These are phyloP conservation scores for Carpatolechia fugitivella DNA, from an alignment of 2,888 invertebrate genomes.

Conservation along the genomic window DNA sequence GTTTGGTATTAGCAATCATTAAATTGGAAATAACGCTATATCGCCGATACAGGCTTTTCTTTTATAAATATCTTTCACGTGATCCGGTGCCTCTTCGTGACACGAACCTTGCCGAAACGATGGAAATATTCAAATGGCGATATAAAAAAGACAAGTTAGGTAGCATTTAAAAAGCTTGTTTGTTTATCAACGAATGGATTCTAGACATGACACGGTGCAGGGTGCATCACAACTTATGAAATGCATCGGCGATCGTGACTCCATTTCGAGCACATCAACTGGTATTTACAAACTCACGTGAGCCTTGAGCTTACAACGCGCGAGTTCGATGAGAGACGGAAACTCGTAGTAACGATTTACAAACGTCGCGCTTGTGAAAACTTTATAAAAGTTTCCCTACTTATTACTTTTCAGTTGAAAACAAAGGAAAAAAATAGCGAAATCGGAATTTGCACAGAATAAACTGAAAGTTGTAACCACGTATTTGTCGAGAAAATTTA, in stretches of 20 bases:
- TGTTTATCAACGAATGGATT: slow-evolving; percentile 75
- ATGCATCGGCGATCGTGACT: slow-evolving; percentile 43
- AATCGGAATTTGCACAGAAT: neutral
- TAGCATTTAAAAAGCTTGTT: slow-evolving; percentile 80
- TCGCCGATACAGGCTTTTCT: slow-evolving; percentile 74
- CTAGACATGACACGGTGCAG: slow-evolving; percentile 68
- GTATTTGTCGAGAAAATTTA: neutral
- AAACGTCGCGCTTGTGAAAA: slow-evolving; percentile 8
- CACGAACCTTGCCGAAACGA: slow-evolving; percentile 74
- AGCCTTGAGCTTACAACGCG: neutral
- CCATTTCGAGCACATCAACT: neutral
- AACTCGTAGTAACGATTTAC: neutral
- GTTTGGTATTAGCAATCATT: slow-evolving; percentile 77
- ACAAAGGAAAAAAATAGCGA: slow-evolving; percentile 4
- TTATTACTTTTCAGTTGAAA: slow-evolving; percentile 6
- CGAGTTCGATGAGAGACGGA: neutral
- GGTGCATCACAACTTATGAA: slow-evolving; percentile 30
- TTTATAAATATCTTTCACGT: slow-evolving; percentile 79
- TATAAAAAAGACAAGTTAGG: slow-evolving; percentile 79
- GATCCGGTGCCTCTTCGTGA: slow-evolving; percentile 75
- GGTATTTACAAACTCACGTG: slow-evolving; percentile 3
- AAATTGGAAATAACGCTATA: slow-evolving; percentile 78
- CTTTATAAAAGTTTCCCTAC: slow-evolving; percentile 7
- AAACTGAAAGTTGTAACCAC: neutral
- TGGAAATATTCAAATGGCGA: slow-evolving; percentile 78